Percentiles rank a stretch among this genome's conserved stretches.
Conservation (phyloP, 2,888 invertebrate species). For the Protophormia terraenovae region DNA sequence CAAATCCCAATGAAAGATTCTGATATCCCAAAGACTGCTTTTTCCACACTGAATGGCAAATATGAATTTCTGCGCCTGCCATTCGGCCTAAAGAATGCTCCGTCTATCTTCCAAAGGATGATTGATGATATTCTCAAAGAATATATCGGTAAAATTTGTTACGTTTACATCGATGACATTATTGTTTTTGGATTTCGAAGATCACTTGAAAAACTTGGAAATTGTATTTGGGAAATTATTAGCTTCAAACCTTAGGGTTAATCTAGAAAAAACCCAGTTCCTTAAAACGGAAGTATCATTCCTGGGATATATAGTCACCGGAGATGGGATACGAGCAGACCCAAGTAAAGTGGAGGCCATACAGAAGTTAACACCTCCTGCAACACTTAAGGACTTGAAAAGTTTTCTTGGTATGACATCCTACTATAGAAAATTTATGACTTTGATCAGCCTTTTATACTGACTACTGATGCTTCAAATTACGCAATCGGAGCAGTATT, state of each 20-base stretch:
- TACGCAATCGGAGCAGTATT: no score
- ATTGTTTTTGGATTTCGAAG: conserved; percentile 57
- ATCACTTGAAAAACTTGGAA: conserved; percentile 46
- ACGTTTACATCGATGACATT: conserved; percentile 66
- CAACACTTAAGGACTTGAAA: no score
- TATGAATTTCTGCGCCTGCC: no score
- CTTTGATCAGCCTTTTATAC: neutral
- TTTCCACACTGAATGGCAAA: no score
- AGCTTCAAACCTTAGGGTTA: conserved; percentile 32
- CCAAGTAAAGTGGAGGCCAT: neutral
- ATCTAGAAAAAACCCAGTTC: conserved; percentile 48
- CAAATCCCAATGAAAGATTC: no score
- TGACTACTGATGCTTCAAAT: neutral
- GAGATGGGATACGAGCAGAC: neutral
- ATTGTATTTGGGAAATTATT: neutral
- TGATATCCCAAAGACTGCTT: neutral
- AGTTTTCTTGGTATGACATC: no score
- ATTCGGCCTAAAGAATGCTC: no score
- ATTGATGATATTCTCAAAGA: neutral
- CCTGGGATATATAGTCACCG: neutral
- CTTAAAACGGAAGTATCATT: no score
- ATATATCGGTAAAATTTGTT: conserved; percentile 58
- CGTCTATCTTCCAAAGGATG: no score
- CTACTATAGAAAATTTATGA: no score
- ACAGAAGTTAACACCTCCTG: neutral